Base-by-base conservation (phyloP, 1,140 invertebrate genomes). In the Drosophila yakuba region DNA sequence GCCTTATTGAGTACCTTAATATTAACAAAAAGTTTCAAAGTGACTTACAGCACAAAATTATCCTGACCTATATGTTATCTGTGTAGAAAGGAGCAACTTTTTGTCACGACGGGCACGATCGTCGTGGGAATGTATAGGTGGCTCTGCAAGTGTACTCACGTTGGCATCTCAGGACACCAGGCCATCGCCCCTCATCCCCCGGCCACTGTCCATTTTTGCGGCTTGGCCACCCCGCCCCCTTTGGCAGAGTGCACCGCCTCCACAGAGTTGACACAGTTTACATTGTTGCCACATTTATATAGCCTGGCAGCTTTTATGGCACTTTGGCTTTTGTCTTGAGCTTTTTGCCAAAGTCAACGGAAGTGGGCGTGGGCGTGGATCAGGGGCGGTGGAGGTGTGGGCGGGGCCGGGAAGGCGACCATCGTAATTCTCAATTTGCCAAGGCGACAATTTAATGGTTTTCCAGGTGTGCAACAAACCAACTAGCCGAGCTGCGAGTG, bases 241-340 rank as follows among this genome's bases (percentile, higher is more conserved):
- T 36, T 41, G 28, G 10, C 28, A n/a, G 12, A 64, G 64, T 38
- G 36, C 25, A 36, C 28, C 60, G 32, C 60, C 60, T 51, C 57
- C 63, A 52, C 72, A 60, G 59, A 88, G 83, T 88, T 88, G 83
- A 88, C 83, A 88, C 83, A 88, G 83, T 88, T 88, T 88, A 88
- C 83, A 84, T 88, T 88, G 83, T 88, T 88, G 83, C 84, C 80
- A 82, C 82, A 89, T 88, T 88, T 89, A 88, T 88, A 89, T 88
- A 83, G 83, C 83, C 68, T 89, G 83, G 80, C 79, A 82, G 71
- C 72, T 89, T 89, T 88, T 89, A 88, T 88, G 84, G 83, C 83
- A 89, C 80, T 89, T 88, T 83, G 84, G 74, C 74, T 78, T 83
- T 89, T 80, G 83, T 89, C 84, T 89, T 88, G 72, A 83, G 79